Evolutionary conservation across 1,140 invertebrate genomes (phyloP).

Genomic region (Nasonia vitripennis): DNA sequence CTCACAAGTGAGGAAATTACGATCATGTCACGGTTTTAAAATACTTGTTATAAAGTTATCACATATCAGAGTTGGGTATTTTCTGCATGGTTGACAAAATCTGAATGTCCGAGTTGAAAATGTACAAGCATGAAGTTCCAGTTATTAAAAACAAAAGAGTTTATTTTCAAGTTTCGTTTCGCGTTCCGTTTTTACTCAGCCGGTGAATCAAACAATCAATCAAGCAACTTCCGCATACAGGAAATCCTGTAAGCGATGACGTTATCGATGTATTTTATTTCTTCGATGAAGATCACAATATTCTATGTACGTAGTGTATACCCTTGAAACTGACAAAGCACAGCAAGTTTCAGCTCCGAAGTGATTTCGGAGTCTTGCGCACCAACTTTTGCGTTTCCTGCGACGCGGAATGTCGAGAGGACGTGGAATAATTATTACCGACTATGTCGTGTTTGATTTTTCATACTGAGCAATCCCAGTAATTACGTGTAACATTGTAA

Average conservation of each 20-base stretch:
- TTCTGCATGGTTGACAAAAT: not conserved
- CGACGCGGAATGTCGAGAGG: not conserved
- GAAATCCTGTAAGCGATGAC: slow-evolving; percentile 7
- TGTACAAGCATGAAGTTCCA: not conserved
- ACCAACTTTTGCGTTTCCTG: not conserved
- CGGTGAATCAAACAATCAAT: not conserved
- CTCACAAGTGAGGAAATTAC: not conserved
- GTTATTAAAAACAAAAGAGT: not conserved
- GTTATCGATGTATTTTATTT: slow-evolving; percentile 22
- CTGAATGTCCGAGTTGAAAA: not conserved
- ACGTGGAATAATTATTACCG: not conserved
- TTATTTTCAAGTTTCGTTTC: slow-evolving; percentile 19
- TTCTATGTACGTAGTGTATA: slow-evolving; percentile 6
- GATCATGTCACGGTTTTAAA: not conserved
- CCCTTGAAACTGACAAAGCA: slow-evolving; percentile 7
- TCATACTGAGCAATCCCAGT: too few species aligned
- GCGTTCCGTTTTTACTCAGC: slow-evolving; percentile 13
- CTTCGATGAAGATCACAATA: slow-evolving; percentile 32
- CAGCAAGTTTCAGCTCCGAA: slow-evolving; percentile 35
- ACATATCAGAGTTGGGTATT: not conserved
- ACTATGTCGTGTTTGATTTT: not conserved
- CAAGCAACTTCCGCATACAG: slow-evolving; percentile 4
- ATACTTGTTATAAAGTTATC: not conserved
- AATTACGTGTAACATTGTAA: not conserved
- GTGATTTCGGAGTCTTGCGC: slow-evolving; percentile 37